Evolutionary conservation across 2,113 vertebrate genomes (phyloP).

Genomic region (Ia io): DNA sequence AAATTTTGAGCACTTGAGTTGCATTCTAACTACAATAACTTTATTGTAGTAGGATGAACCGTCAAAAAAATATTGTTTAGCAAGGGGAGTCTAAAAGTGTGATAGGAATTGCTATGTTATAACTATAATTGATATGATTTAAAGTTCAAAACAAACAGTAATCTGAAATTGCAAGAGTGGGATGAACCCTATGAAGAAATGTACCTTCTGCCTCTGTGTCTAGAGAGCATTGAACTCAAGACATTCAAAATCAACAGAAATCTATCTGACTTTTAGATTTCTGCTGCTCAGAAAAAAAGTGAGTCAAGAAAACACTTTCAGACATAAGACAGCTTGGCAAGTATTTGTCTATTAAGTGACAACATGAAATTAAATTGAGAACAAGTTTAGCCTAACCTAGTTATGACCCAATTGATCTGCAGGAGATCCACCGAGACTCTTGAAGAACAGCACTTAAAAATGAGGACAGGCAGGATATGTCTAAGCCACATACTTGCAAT

Average conservation of each 20-base stretch:
- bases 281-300: not conserved
- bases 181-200: not conserved
- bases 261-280: not conserved
- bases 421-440: not conserved
- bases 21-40: not conserved
- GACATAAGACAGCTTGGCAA: not conserved
- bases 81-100: not conserved
- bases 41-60: not conserved
- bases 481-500: not conserved
- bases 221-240: not conserved
- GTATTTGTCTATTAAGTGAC: not conserved
- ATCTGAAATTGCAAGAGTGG: not conserved
- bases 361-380: constrained; percentile 41
- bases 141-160: not conserved
- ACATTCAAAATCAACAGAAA: not conserved
- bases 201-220: not conserved
- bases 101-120: not conserved
- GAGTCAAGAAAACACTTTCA: not conserved
- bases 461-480: not conserved
- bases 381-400: not conserved
- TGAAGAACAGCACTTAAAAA: not conserved
- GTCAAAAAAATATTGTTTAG: not conserved
- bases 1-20: not conserved
- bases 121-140: not conserved
- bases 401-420: not conserved